Base-by-base conservation (phyloP, 2,888 invertebrate genomes). In the Sphaerophoria rueppellii region DNA sequence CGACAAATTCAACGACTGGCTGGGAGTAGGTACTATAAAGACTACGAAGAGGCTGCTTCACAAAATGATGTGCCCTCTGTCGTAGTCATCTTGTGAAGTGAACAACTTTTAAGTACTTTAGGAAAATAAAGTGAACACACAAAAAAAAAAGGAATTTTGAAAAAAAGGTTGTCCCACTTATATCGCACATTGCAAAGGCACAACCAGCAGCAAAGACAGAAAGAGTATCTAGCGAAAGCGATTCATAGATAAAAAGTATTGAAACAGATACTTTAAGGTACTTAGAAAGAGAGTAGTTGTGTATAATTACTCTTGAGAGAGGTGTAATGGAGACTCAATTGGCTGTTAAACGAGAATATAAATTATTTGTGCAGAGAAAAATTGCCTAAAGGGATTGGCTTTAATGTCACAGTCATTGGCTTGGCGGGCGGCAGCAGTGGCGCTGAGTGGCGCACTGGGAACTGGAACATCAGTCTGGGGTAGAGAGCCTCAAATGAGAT, bases 311-410 rank as follows among this genome's bases (percentile, higher is more conserved):
- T 70, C 77, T 81, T 77, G 52, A 75, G 80, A 81, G 83, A 61
- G 76, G 75, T 73, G 85, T 81, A 85, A 85, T 85, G 81, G 85
- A 63, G 72, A 65, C 76, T 85, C 81, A 85, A 85, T 85, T 85
- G 85, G 73, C 85, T 85, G 85, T 77, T 85, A 85, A 81, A 85
- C 81, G 81, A 77, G 85, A 85, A 80, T 73, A 80, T 85, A 76
- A 85, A 77, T 77, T 77, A 85, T 85, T 76, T 81, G 61, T 73
- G 63, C 43, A 40, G 76, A 37, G 74, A 60, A 65, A 43, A 65
- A 67, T 61, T 75, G 71, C 61, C 79, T 52, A 61, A 40, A 60
- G 82, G 74, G 79, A 83, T 79, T 67, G 67, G 58, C 43, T 63
- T 82, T 81, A 55, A 73, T 74, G 79, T 76, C 55, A 16, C 63